Conservation (phyloP, 1,140 invertebrate genomes). For the Tribolium madens region DNA sequence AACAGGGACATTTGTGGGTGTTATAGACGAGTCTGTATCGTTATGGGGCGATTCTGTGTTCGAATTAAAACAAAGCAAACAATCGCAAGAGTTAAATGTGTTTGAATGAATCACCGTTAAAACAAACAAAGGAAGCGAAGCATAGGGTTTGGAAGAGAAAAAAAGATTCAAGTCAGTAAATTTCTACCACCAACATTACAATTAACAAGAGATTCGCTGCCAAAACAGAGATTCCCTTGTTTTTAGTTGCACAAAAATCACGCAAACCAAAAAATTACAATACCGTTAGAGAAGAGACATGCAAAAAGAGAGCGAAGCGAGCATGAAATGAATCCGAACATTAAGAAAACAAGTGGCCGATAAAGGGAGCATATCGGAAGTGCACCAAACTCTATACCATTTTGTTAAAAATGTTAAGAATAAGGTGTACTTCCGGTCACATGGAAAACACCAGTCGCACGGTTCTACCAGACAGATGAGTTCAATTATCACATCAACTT, state of each 20-base stretch:
- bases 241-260: conserved; percentile 12
- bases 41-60: conserved; percentile 52
- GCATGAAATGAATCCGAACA: conserved; percentile 29
- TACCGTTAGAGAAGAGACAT: conserved; percentile 14
- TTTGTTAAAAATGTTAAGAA: conserved; percentile 42
- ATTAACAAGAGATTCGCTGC: background rate
- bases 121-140: conserved; percentile 51
- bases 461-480: conserved; percentile 66
- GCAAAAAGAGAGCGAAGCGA: conserved; percentile 32
- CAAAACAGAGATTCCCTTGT: background rate
- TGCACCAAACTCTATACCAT: conserved; percentile 55
- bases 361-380: conserved; percentile 49
- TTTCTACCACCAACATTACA: conserved; percentile 50
- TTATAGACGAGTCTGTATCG: conserved; percentile 55
- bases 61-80: conserved; percentile 47
- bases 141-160: conserved; percentile 52
- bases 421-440: conserved; percentile 51
- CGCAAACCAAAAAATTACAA: conserved; percentile 14
- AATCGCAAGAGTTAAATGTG: conserved; percentile 31
- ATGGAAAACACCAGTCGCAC: conserved; percentile 62
- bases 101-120: conserved; percentile 26
- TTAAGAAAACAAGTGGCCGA: conserved; percentile 13
- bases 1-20: conserved; percentile 56
- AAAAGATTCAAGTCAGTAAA: conserved; percentile 56
- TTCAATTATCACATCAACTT: conserved; percentile 58